phyloP scores from a whole-genome alignment of 1,140 invertebrate species.

The Drosophila oshimai region DNA sequence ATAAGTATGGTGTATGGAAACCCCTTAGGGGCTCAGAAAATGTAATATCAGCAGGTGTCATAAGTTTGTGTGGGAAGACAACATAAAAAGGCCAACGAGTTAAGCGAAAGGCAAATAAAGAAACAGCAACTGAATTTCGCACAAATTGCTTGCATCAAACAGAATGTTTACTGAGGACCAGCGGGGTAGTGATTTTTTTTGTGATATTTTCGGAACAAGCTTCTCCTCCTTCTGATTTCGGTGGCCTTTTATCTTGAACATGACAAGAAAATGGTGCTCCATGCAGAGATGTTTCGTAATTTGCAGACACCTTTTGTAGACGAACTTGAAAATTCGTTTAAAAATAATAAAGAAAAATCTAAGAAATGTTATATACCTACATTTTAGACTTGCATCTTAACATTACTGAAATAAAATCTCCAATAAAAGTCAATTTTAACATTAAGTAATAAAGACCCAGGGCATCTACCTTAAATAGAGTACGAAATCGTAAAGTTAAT shows the following conservation, averaged over 20 bases:
- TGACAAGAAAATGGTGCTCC: neutral
- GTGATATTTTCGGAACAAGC: neutral
- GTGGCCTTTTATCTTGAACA: conserved; percentile 15
- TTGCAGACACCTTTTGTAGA: conserved; percentile 27
- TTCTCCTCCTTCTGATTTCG: neutral
- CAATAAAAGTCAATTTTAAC: too few species aligned
- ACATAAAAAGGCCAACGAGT: conserved; percentile 22
- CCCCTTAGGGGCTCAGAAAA: neutral
- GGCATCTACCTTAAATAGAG: too few species aligned
- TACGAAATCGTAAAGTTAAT: neutral
- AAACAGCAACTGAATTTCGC: conserved; percentile 7
- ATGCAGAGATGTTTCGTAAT: conserved; percentile 16
- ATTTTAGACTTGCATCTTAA: too few species aligned
- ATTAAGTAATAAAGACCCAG: too few species aligned
- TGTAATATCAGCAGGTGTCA: conserved; percentile 13
- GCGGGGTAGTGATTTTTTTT: conserved; percentile 3
- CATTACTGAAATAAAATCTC: too few species aligned
- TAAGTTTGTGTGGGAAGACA: neutral
- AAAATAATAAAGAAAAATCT: too few species aligned
- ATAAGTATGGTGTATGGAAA: too few species aligned
- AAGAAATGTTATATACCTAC: too few species aligned
- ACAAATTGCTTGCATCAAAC: conserved; percentile 35
- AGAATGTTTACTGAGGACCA: conserved; percentile 13
- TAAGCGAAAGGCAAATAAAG: conserved; percentile 6
- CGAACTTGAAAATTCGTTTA: too few species aligned